Percentiles rank a stretch among this genome's conserved stretches.
Evolutionary conservation across 53 echinoderm and acorn worm genomes (phyloP).

Genomic region (Hippasteria phrygiana): DNA sequence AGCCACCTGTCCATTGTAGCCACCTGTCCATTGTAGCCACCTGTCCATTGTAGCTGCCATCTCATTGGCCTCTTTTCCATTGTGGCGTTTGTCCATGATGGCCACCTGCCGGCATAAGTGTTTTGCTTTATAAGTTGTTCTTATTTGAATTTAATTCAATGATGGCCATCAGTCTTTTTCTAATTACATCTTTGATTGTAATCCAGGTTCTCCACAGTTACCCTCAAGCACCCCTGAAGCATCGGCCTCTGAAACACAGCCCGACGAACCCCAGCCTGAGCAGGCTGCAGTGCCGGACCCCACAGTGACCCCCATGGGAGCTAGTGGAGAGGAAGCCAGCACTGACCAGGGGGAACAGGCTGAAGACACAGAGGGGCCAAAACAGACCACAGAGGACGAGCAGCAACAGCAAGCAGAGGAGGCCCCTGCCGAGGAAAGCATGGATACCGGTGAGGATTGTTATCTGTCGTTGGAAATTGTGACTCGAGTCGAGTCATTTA

Average conservation of each 20-base stretch:
- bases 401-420: neutral
- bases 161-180: no score
- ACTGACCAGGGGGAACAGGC: conserved; percentile 4
- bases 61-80: no score
- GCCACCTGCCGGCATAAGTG: no score
- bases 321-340: conserved; percentile 3
- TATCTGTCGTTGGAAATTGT: neutral
- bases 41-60: no score
- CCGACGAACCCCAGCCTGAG: conserved; percentile 27
- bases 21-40: no score
- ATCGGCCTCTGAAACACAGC: neutral
- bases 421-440: conserved; percentile 30
- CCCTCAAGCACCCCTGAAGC: conserved; percentile 22
- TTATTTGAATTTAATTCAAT: no score
- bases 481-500: no score
- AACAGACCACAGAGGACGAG: conserved; percentile 6
- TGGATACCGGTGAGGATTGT: conserved; percentile 46
- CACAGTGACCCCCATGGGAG: neutral
- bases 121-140: no score
- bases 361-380: neutral
- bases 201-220: conserved; percentile 52
- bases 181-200: no score
- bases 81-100: no score
- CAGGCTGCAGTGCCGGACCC: conserved; percentile 42
- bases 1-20: no score